Conservation (phyloP, 2,113 vertebrate genomes). For the Scolopax mira region DNA sequence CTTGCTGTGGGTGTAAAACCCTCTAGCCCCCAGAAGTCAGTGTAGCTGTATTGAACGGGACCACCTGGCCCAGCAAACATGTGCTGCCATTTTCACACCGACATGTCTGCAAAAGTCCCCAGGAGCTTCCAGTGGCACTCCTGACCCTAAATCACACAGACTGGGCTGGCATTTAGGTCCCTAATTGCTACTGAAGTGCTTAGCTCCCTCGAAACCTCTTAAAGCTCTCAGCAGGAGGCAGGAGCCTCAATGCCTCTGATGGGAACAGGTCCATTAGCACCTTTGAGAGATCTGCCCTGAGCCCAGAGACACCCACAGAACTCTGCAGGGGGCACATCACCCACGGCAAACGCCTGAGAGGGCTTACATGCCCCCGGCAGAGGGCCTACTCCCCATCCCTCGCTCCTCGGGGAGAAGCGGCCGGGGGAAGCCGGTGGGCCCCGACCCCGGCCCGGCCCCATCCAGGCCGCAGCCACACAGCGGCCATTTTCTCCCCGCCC, state of each 20-base stretch:
- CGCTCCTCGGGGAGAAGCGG: accelerated
- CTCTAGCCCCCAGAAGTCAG: neutral
- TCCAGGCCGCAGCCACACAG: accelerated
- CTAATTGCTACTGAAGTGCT: neutral
- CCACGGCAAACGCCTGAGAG: accelerated
- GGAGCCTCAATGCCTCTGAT: neutral
- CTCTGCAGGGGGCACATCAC: neutral
- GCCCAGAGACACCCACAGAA: accelerated
- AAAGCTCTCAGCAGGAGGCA: too few relatives aligned
- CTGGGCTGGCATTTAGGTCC: too few relatives aligned
- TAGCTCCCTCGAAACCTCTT: neutral
- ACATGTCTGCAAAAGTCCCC: accelerated
- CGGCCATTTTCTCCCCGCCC: neutral
- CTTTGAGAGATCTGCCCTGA: accelerated
- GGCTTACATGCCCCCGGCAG: too few relatives aligned
- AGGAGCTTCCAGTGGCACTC: accelerated
- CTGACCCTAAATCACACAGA: neutral
- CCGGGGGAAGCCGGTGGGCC: accelerated
- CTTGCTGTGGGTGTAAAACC: accelerated
- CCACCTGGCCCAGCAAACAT: accelerated
- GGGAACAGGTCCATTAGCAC: accelerated
- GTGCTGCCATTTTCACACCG: neutral
- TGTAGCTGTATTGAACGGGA: accelerated
- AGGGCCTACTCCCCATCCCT: accelerated
- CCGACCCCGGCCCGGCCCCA: accelerated